Percentiles rank a stretch among this genome's conserved stretches.
These are phyloP conservation scores for Drosophila arizonae DNA, from an alignment of 1,140 invertebrate genomes.

Conservation along the genomic window DNA sequence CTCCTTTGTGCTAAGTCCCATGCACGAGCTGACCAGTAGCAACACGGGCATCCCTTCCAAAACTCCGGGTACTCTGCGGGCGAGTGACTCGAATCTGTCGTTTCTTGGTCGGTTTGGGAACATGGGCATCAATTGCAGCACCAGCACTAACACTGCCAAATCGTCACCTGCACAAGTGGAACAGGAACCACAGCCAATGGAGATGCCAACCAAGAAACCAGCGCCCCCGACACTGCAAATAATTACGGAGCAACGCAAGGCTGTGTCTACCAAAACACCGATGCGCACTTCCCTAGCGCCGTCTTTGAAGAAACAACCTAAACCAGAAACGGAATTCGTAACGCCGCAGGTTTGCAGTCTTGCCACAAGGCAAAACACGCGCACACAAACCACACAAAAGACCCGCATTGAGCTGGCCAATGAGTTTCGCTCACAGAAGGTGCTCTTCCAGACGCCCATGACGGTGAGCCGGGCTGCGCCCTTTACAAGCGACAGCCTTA, in stretches of 20 bases:
- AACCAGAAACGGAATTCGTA: slow-evolving; percentile 59
- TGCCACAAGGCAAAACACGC: slow-evolving; percentile 19
- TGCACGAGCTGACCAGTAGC: slow-evolving; percentile 54
- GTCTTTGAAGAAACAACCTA: slow-evolving; percentile 27
- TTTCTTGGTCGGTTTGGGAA: slow-evolving; percentile 69
- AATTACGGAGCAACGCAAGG: slow-evolving; percentile 50
- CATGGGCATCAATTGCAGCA: slow-evolving; percentile 65
- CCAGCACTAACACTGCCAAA: slow-evolving; percentile 18
- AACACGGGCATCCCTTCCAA: slow-evolving; percentile 17
- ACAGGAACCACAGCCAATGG: slow-evolving; percentile 2
- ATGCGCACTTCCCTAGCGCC: slow-evolving; percentile 34
- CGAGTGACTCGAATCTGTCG: slow-evolving; percentile 57
- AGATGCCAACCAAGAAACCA: slow-evolving; percentile 19
- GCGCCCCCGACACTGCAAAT: slow-evolving; percentile 37
- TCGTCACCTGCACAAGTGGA: slow-evolving; percentile 21
- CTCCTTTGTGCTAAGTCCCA: slow-evolving; percentile 75
- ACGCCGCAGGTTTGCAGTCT: slow-evolving; percentile 71
- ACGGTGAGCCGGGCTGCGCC: slow-evolving; percentile 64
- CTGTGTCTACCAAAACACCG: slow-evolving; percentile 51
- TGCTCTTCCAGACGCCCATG: slow-evolving; percentile 80
- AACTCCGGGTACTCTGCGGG: slow-evolving; percentile 11
- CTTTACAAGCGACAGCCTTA: slow-evolving; percentile 65
- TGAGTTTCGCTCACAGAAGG: slow-evolving; percentile 79
- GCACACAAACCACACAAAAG: slow-evolving; percentile 48
- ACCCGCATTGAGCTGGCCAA: slow-evolving; percentile 44